Evolutionary conservation across 2,888 invertebrate genomes (phyloP).

Genomic region (Folsomia manolachei): DNA sequence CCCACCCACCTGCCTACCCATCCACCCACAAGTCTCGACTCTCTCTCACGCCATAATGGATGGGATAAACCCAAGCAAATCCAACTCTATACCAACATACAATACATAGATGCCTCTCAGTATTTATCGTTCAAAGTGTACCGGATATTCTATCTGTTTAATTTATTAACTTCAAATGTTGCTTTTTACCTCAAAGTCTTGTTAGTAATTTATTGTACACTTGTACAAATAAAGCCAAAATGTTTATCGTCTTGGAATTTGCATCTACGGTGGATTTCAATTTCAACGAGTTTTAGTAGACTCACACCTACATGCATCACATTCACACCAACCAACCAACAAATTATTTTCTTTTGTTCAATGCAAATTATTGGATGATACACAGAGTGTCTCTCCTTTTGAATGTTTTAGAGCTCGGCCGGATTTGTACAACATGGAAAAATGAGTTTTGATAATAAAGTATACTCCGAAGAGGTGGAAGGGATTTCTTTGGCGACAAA

Average conservation of each 20-base stretch:
- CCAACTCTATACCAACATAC: neutral
- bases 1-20: neutral
- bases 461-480: neutral
- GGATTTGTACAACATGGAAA: neutral
- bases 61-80: neutral
- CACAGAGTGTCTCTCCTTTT: neutral
- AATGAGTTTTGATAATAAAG: slow-evolving; percentile 15
- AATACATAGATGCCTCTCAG: neutral
- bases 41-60: neutral
- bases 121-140: neutral
- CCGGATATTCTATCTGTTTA: neutral
- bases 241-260: neutral
- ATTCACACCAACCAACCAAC: neutral
- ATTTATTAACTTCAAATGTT: neutral
- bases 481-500: neutral
- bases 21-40: neutral
- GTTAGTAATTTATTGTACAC: neutral
- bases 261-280: neutral
- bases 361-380: neutral
- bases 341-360: neutral
- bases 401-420: neutral
- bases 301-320: neutral
- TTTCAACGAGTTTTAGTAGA: neutral
- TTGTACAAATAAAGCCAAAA: neutral
- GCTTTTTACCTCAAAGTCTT: neutral